Percentiles rank a stretch among this genome's conserved stretches.
Conservation (phyloP, 2,113 vertebrate species). For the Alligator sinensis region DNA sequence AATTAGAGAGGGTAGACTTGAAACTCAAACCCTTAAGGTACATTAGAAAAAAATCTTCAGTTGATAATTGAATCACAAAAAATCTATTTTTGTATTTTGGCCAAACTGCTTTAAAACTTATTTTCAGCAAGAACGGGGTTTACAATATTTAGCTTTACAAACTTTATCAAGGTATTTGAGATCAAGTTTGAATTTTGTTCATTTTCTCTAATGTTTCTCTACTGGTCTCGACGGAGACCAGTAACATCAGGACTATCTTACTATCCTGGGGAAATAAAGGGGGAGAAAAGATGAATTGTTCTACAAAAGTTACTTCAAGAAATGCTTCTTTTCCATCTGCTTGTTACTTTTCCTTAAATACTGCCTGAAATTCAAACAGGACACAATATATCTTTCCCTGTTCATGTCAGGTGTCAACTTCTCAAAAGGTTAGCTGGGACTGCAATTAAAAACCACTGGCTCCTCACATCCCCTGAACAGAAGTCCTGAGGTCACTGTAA, state of each 20-base stretch:
- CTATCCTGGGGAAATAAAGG: neutral
- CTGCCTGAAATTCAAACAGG: neutral
- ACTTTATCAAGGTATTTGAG: neutral
- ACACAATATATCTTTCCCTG: neutral
- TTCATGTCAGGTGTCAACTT: neutral
- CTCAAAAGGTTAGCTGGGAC: neutral
- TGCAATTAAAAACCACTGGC: neutral
- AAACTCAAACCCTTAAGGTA: neutral
- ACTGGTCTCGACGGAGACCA: neutral
- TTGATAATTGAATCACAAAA: neutral
- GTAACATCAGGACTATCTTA: neutral
- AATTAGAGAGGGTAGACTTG: neutral
- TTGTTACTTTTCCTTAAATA: neutral
- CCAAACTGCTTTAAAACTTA: neutral
- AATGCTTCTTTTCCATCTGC: neutral
- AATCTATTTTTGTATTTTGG: neutral
- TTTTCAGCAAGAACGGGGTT: neutral
- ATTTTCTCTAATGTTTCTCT: neutral
- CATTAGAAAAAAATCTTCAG: neutral
- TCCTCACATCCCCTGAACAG: neutral
- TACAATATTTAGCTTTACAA: neutral
- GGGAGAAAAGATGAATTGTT: neutral
- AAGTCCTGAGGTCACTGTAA: neutral
- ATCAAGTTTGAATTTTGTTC: neutral
- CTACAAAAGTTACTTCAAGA: neutral